Percentiles rank a stretch among this genome's conserved stretches.
Conservation (phyloP, 2,113 vertebrate species). For the Aptenodytes patagonicus region DNA sequence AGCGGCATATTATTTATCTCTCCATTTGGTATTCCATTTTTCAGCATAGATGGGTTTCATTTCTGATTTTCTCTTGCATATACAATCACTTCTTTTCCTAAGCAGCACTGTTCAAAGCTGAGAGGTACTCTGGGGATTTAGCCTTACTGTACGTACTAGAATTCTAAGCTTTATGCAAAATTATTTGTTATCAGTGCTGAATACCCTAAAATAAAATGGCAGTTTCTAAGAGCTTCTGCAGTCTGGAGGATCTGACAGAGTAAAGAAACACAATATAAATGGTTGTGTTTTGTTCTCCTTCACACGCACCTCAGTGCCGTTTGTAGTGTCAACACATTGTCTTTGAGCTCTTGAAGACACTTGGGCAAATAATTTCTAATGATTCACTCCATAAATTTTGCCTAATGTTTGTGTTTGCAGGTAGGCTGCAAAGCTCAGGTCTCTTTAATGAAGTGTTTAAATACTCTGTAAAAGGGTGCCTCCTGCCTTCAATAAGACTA, state of each 20-base stretch:
- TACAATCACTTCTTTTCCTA: slow-evolving; percentile 29
- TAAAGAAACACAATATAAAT: slow-evolving; percentile 27
- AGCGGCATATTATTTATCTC: slow-evolving; percentile 51
- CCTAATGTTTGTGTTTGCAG: neutral
- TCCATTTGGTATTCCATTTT: slow-evolving; percentile 41
- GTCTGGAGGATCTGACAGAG: neutral
- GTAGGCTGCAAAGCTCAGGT: neutral
- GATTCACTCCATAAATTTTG: neutral
- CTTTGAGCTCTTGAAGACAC: neutral
- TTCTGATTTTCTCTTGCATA: slow-evolving; percentile 51
- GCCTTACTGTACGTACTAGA: neutral
- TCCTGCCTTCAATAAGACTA: neutral
- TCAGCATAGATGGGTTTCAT: neutral
- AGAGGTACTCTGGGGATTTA: slow-evolving; percentile 47
- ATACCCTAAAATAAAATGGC: slow-evolving; percentile 30
- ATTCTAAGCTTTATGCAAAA: slow-evolving; percentile 57
- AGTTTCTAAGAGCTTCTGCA: neutral
- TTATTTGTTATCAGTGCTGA: slow-evolving; percentile 45
- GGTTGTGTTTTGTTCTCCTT: neutral
- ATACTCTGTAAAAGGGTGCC: neutral
- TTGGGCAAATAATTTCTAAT: neutral
- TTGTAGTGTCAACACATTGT: slow-evolving; percentile 12
- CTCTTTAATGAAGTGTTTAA: neutral
- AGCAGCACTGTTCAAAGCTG: slow-evolving; percentile 35
- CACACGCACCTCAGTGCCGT: neutral